Evolutionary conservation across 2,888 invertebrate genomes (phyloP).

Genomic region (Polymixis flavicincta): DNA sequence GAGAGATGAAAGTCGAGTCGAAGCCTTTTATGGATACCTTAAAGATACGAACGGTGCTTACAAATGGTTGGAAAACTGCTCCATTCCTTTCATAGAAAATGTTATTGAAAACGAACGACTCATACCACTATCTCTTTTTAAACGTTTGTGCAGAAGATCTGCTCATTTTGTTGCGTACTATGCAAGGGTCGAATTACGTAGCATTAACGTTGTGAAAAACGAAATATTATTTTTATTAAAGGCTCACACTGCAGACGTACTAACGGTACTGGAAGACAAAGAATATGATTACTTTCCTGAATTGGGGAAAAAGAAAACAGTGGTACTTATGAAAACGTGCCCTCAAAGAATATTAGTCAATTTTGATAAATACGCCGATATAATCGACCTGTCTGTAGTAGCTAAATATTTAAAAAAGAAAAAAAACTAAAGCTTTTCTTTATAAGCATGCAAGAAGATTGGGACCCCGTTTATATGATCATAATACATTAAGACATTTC

Average conservation of each 20-base stretch:
- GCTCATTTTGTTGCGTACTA: constrained; percentile 70
- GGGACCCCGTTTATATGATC: constrained; percentile 65
- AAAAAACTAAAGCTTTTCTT: constrained; percentile 73
- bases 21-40: too few relatives aligned
- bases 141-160: constrained; percentile 77
- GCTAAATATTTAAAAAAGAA: constrained; percentile 75
- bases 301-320: constrained; percentile 73
- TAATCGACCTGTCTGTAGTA: constrained; percentile 74
- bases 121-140: constrained; percentile 64
- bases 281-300: constrained; percentile 50
- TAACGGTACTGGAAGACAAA: constrained; percentile 71
- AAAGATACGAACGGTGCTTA: too few relatives aligned
- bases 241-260: constrained; percentile 69
- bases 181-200: constrained; percentile 14
- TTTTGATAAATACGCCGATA: constrained; percentile 69
- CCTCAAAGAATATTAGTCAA: constrained; percentile 74
- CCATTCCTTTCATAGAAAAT: constrained; percentile 75
- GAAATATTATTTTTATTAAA: constrained; percentile 67
- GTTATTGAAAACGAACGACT: constrained; percentile 66
- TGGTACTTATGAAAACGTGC: constrained; percentile 74
- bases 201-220: not conserved
- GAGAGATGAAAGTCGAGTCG: constrained; percentile 73
- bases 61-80: constrained; percentile 37
- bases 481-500: constrained; percentile 74
- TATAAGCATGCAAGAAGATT: constrained; percentile 66